Base-by-base conservation (phyloP, 2,113 vertebrate genomes). In the Excalfactoria chinensis region DNA sequence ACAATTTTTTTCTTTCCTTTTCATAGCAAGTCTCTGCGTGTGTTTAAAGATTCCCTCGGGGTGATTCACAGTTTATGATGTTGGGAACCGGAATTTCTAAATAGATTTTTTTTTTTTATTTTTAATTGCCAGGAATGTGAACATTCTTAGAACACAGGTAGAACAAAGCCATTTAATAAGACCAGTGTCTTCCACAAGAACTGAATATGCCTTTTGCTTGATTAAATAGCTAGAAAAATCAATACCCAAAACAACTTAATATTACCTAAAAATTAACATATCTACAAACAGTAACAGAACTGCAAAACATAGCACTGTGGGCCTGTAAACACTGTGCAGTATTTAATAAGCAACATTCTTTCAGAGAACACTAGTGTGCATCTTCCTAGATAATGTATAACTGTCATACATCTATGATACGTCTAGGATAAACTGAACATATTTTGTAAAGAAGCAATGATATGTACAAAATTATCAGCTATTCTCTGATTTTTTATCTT, bases 41-140 rank as follows among this genome's bases (percentile, higher is more conserved):
- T 84, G 68, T 59, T 96, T 96, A 91, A 93, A 92, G 79, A 85
- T 88, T 93, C 95, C 82, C 94, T 83, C 71, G 84, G 82, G 91
- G 83, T 69, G 43, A 8, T 46, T 55, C 76, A 87, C 18, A 89
- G 64, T 14, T 8, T 85, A 82, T 51, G 63, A 79, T 74, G 89
- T 91, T 58, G 55, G 30, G 55, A 58, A 58, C 55, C n/a, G 55
- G 55, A 58, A 58, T 58, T 58, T 58, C 55, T 58, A 19, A 58
- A n/a, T 11, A 58, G 18, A n/a, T n/a, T 10, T 76, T 59, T 69
- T 88, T 26, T 90, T 84, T 53, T 9, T 15, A 91, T 74, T 87
- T 79, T 23, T 15, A 80, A 53, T 56, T 93, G 71, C 78, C 78
- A 93, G 70, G 62, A 86, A 89, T 75, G 37, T 55, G 93, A 93